A percentile compares a stretch with the other conserved stretches of the same genome.
Conservation (phyloP, 2,888 invertebrate species). For the Orchestes rusci region DNA sequence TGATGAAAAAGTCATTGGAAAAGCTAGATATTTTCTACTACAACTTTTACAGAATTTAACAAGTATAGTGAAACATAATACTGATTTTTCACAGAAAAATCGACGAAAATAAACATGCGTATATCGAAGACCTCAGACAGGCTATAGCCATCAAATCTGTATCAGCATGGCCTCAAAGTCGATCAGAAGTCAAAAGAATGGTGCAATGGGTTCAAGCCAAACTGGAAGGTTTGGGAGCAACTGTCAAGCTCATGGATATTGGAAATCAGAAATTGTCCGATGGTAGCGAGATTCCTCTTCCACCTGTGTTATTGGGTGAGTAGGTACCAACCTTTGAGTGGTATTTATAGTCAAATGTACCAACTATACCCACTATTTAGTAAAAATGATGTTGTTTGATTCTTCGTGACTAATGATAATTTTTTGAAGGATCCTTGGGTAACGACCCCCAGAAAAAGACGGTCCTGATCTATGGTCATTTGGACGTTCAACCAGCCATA, state of each 20-base stretch:
- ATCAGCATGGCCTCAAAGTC: slow-evolving; percentile 78
- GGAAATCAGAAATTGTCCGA: slow-evolving; percentile 68
- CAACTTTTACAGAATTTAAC: too few relatives aligned
- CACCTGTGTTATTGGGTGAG: slow-evolving; percentile 74
- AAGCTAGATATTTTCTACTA: too few relatives aligned
- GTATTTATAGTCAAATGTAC: too few relatives aligned
- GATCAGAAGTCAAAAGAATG: slow-evolving; percentile 61
- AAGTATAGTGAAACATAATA: too few relatives aligned
- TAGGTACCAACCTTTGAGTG: too few relatives aligned
- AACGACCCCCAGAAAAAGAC: slow-evolving; percentile 84
- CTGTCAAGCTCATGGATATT: slow-evolving; percentile 43
- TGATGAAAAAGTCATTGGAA: too few relatives aligned
- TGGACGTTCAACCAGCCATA: slow-evolving; percentile 95
- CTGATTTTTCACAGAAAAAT: slow-evolving; percentile 53
- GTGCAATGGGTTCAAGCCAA: slow-evolving; percentile 65
- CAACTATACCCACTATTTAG: too few relatives aligned
- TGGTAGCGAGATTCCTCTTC: slow-evolving; percentile 67
- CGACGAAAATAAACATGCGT: slow-evolving; percentile 66
- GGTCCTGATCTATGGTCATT: slow-evolving; percentile 90
- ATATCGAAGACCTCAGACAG: slow-evolving; percentile 69
- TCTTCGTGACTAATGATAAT: too few relatives aligned
- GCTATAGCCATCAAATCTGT: slow-evolving; percentile 90
- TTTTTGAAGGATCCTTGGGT: slow-evolving; percentile 68
- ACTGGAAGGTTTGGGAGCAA: slow-evolving; percentile 44
- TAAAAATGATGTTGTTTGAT: too few relatives aligned